These are phyloP conservation scores for Malacosoma neustria DNA, from an alignment of 2,888 invertebrate species.

Conservation along the genomic window DNA sequence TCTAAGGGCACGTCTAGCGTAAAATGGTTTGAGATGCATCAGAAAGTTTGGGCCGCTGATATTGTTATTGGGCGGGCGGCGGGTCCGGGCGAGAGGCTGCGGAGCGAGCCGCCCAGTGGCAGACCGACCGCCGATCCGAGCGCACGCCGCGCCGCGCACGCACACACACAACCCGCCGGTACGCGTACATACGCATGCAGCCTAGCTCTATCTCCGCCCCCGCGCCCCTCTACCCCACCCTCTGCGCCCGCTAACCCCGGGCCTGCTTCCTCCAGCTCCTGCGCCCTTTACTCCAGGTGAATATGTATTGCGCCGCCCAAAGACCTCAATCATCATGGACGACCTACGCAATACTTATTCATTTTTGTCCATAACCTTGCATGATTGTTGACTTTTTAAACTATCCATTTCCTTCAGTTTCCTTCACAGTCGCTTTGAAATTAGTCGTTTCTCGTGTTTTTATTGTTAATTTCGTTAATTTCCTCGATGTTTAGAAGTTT, in stretches of 20 bases:
- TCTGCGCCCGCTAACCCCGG: constrained; percentile 8
- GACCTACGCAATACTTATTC: constrained; percentile 20
- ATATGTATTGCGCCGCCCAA: constrained; percentile 29
- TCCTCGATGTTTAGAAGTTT: no score
- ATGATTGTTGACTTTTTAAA: constrained; percentile 18
- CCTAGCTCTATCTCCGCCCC: constrained; percentile 17
- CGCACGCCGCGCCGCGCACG: constrained; percentile 63
- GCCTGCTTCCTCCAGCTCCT: constrained; percentile 8
- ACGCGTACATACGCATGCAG: constrained; percentile 60
- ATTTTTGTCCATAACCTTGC: constrained; percentile 14
- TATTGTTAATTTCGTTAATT: no score
- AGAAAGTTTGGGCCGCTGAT: constrained; percentile 30
- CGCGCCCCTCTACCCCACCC: constrained; percentile 10
- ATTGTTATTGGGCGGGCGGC: constrained; percentile 41
- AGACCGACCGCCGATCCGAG: constrained; percentile 59
- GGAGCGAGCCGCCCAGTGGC: constrained; percentile 53
- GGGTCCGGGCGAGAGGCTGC: constrained; percentile 44
- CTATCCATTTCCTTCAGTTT: no score
- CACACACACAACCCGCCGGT: constrained; percentile 61
- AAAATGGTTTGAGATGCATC: constrained; percentile 26
- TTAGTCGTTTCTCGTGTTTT: no score
- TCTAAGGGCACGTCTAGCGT: constrained; percentile 8
- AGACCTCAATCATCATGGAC: constrained; percentile 19
- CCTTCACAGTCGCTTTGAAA: no score
- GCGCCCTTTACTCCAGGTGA: constrained; percentile 6